Evolutionary conservation across 2,888 invertebrate genomes (phyloP), one percentile per base, ranked within the genome.

Genomic region (Sinopyrophorus schimmeli): DNA sequence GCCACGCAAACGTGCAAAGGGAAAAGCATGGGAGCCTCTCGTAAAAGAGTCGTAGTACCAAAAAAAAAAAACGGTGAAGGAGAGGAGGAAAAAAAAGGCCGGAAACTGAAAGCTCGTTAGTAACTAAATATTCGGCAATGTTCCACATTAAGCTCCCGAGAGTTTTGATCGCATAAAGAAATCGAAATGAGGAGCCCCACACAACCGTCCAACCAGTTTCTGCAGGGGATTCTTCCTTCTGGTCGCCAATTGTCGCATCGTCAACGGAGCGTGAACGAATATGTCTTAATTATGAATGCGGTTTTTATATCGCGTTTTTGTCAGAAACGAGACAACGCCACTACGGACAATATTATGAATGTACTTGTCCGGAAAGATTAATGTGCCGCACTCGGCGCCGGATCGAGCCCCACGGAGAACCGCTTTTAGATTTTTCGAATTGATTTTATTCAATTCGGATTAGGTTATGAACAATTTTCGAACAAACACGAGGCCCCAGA

Each of bases 31-130:
- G n/a, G n/a, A n/a, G n/a, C n/a, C n/a, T n/a, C n/a, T n/a, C n/a
- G n/a, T n/a, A n/a, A n/a, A n/a, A n/a, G n/a, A n/a, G n/a, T n/a
- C n/a, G n/a, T n/a, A n/a, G n/a, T n/a, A n/a, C n/a, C n/a, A n/a
- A 16, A 21, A 21, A 35, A 34, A 31, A 35, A 24, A 14, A 24
- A 35, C 24, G 34, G 7, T 9, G 16, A 35, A 35, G 32, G 12
- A 5, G 5, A 7, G 24, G 6, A 7, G 9, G 23, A 16, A 39
- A 47, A 43, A 49, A 43, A 39, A 5, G 30, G 53, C 56, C 56
- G 54, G 56, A 56, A 56, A 54, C 53, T 30, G 34, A 43, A 46
- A 53, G 48, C 56, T 56, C 54, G 56, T 56, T 56, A 56, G 51
- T 47, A 52, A 54, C 51, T 48, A 54, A 49, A 56, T 56, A 54